Evolutionary conservation across 2,888 invertebrate genomes (phyloP), one percentile per base, ranked within the genome.

Genomic region (Hoplodrina blanda): DNA sequence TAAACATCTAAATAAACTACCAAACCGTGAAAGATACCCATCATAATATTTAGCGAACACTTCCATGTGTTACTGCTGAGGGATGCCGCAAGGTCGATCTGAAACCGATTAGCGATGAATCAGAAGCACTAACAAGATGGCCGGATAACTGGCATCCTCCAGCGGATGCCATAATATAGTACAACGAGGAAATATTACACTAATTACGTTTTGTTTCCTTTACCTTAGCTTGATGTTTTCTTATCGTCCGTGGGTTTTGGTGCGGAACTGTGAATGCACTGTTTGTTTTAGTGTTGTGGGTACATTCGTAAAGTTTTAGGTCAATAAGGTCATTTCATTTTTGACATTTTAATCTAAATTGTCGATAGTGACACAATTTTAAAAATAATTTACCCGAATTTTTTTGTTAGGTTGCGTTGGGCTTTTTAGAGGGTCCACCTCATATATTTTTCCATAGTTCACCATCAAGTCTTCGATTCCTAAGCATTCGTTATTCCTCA

Each of bases 401-500:
- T 37, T 8, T 1, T 4, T 41, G 41, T 41, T 41, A 13, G 4
- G 11, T 13, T 41, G 0, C 41, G 1, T 41, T 41, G 4, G 13
- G 13, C 11, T 41, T 41, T 41, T 41, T 11, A 41, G 41, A 41
- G 41, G 41, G 13, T 2, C 10, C 10, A 10, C 10, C 10, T 41
- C 41, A 41, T 13, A 13, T 41, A 41, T 41, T 41, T 41, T 41
- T 41, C 41, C 13, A 41, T 41, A 41, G 11, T 41, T 13, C 13
- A 13, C 13, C 4, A 41, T 41, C 3, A 2, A 41, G 11, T 13
- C 2, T 15, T 53, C 11, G 0, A 17, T 11, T n/a, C n/a, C 3
- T 25, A 13, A 33, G 25, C 15, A 7, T 33, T 30, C 0, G 2
- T 20, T 3, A 15, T 3, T 4, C 11, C 1, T 2, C 88, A 97